phyloP scores from a whole-genome alignment of 2,888 invertebrate species.

The Machimus rusticus region DNA sequence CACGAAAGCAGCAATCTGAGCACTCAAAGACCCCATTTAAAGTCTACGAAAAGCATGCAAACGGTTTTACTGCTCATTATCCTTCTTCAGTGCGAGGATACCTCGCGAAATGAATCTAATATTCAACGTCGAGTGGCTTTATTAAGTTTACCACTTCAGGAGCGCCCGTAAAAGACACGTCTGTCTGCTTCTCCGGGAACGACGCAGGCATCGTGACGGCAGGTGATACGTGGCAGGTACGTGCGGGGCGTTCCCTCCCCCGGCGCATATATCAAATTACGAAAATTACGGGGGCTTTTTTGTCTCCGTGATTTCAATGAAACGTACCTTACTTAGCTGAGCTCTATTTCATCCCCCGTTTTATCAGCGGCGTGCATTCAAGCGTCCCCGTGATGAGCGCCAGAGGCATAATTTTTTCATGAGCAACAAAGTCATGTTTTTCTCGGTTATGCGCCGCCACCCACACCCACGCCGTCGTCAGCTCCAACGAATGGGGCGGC shows the following conservation, averaged over 20 bases:
- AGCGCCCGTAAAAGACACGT: neutral
- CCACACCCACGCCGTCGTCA: neutral
- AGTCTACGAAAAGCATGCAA: neutral
- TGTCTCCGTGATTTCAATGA: constrained; percentile 4
- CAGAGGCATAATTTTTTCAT: neutral
- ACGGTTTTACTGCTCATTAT: neutral
- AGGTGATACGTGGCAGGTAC: neutral
- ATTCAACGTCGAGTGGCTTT: neutral
- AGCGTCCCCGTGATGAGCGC: neutral
- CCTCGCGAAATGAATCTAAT: neutral
- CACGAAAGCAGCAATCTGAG: neutral
- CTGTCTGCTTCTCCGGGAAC: neutral
- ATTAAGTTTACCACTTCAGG: neutral
- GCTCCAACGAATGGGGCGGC: neutral
- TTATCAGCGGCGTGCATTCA: neutral
- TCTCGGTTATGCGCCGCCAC: neutral
- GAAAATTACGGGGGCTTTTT: neutral
- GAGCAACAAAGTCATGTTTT: constrained; percentile 3
- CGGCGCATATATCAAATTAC: neutral
- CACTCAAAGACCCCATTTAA: neutral
- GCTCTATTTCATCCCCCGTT: neutral
- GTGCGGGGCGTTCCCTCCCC: neutral
- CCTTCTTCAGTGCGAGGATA: neutral
- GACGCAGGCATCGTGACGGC: neutral
- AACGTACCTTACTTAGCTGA: neutral